Conservation (phyloP, 2,113 vertebrate species). For the Periophthalmodon schlosseri region DNA sequence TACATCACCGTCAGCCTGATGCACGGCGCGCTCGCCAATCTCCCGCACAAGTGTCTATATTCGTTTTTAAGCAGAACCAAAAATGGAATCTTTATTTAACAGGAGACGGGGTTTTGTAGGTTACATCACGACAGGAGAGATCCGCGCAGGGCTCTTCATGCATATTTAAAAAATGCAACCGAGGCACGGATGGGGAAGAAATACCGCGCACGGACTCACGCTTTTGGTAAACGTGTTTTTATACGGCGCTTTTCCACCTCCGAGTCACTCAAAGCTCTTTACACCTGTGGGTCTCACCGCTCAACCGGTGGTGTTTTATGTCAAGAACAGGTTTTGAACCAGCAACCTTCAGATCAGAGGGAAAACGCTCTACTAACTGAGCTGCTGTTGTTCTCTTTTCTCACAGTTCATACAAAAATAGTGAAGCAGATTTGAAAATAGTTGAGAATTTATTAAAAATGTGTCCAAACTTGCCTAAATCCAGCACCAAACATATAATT, state of each 20-base stretch:
- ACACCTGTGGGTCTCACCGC: too few species aligned
- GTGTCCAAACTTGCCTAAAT: not conserved
- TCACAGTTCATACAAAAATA: too few species aligned
- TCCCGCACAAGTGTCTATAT: not conserved
- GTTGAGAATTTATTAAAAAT: not conserved
- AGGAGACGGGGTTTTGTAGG: not conserved
- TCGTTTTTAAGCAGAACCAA: not conserved
- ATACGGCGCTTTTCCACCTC: too few species aligned
- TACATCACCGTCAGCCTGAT: not conserved
- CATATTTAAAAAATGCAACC: constrained; percentile 26
- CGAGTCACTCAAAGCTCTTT: too few species aligned
- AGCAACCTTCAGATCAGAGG: too few species aligned
- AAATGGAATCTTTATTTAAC: not conserved
- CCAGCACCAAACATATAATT: too few species aligned
- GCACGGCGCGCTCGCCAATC: not conserved
- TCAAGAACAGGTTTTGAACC: too few species aligned
- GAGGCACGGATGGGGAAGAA: constrained; percentile 41
- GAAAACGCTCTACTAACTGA: too few species aligned
- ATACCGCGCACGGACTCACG: constrained; percentile 35
- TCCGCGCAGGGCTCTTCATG: not conserved
- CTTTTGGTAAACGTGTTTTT: constrained; percentile 9
- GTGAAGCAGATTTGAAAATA: not conserved
- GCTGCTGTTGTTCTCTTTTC: too few species aligned
- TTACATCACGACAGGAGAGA: not conserved
- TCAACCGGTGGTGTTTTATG: too few species aligned